Evolutionary conservation across 2,888 invertebrate genomes (phyloP), one percentile per base, ranked within the genome.

Genomic region (Megalurothrips usitatus): DNA sequence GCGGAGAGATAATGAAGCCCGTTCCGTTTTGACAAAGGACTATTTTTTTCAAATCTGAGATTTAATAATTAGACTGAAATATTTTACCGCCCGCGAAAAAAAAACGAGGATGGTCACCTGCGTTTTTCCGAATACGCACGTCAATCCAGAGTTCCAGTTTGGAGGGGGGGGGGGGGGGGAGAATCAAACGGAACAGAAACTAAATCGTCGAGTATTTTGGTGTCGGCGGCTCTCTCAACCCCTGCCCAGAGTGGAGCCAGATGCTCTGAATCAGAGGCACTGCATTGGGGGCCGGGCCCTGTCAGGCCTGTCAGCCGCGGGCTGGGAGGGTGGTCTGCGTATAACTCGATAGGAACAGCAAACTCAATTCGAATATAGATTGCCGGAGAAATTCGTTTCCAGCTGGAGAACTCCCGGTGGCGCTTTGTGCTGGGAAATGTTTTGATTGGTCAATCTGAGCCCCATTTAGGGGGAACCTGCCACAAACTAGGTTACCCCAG

Each of bases 341-440:
- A 26, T 75, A 75, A 75, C 68, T 75, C 68, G 26, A 75, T 75
- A 23, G 68, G 68, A 26, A 26, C 68, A 26, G 23, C 68, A 75
- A 75, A 75, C 68, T 75, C 68, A 75, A 75, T 75, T 75, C 68
- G 68, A 75, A 75, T 75, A 75, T 75, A 75, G 68, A 75, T 75
- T 75, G 68, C 68, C 23, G 23, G 23, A 11, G 23, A 75, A 75
- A 75, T 75, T 75, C 68, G 68, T 75, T 75, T 75, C 68, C 68
- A 26, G 23, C 68, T 17, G 68, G 68, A 75, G 68, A 75, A 75
- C 68, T 75, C 68, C 68, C 68, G 26, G 68, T 75, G 68, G 68
- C 68, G 68, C 68, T 75, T 75, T 75, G 68, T 75, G 68, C 68
- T 75, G 68, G 68, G 68, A 75, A 75, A 75, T 75, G 68, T 75